A percentile compares a stretch with the other conserved stretches of the same genome.
Conservation (phyloP, 2,888 invertebrate species). For the Parnassius smintheus region DNA sequence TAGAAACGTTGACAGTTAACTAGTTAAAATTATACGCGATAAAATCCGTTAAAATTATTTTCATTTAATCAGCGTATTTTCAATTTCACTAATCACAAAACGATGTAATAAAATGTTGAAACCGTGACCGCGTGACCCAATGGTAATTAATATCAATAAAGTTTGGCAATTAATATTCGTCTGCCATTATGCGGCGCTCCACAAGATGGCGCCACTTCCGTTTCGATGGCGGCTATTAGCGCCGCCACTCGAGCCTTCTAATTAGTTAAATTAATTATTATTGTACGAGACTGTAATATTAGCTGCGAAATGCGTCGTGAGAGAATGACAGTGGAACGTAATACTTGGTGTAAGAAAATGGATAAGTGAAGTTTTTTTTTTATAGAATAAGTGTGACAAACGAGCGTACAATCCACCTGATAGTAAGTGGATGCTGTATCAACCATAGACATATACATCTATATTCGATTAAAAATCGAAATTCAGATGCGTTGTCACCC, state of each 20-base stretch:
- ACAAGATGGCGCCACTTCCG: conserved; percentile 35
- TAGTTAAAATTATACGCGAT: too few relatives aligned
- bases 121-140: neutral
- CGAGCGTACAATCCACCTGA: too few relatives aligned
- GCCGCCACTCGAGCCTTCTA: conserved; percentile 35
- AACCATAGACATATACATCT: too few relatives aligned
- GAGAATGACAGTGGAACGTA: neutral
- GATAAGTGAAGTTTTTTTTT: too few relatives aligned
- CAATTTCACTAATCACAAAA: neutral
- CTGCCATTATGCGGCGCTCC: conserved; percentile 41
- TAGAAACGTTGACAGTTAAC: too few relatives aligned
- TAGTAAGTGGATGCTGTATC: too few relatives aligned
- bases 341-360: too few relatives aligned
- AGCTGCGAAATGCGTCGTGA: conserved; percentile 31
- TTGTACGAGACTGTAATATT: conserved; percentile 7
- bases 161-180: conserved; percentile 26
- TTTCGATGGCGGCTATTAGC: conserved; percentile 4
- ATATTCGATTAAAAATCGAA: too few relatives aligned
- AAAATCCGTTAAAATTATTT: too few relatives aligned
- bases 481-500: too few relatives aligned
- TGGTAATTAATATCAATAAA: conserved; percentile 27
- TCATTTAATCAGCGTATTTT: too few relatives aligned
- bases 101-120: neutral
- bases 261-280: conserved; percentile 22
- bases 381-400: too few relatives aligned